Base-by-base conservation (phyloP, 2,113 vertebrate genomes). In the Tupaia tana region DNA sequence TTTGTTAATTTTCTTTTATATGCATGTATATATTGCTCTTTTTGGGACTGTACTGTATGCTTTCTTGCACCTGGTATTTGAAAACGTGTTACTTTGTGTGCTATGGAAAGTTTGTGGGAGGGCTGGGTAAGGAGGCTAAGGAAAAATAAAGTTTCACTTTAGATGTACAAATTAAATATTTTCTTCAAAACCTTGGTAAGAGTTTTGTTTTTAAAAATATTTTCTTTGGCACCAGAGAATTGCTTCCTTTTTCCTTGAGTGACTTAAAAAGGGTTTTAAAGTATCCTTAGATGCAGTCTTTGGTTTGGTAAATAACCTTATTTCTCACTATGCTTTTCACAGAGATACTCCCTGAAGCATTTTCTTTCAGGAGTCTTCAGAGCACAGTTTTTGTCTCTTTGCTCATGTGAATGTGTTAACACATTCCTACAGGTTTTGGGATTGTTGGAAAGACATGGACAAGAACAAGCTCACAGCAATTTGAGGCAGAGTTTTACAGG, bases 81-180 rank as follows among this genome's bases (percentile, higher is more conserved):
- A 61, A 94, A 90, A 82, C 22, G 71, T 84, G 1, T 83, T 66
- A 64, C n/a, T 79, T 84, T 75, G 34, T 63, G 27, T 14, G 20
- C 77, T 86, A 0, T 79, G 34, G 24, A 87, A 94, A 27, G 19
- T 54, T 20, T 8, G 27, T 63, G 77, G 87, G 81, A 79, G 54
- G 85, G 63, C 25, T 69, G 91, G 92, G 86, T n/a, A 63, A 27
- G 7, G 71, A 95, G 34, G 18, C 7, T 75, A 87, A 69, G 31
- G 56, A 34, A 87, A 97, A 77, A 81, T 9, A 19, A 78, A 52
- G 89, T 95, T 95, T 92, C 61, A 63, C 71, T 88, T 63, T 89
- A 84, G 56, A 54, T 85, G 59, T 92, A 70, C 15, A 69, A 86
- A 91, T 92, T 64, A 85, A 93, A 94, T 64, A 54, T 61, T 92